Percentiles rank a stretch among this genome's conserved stretches.
Evolutionary conservation across 2,888 invertebrate species (phyloP).

Genomic region (Chrysolina oricalcia): DNA sequence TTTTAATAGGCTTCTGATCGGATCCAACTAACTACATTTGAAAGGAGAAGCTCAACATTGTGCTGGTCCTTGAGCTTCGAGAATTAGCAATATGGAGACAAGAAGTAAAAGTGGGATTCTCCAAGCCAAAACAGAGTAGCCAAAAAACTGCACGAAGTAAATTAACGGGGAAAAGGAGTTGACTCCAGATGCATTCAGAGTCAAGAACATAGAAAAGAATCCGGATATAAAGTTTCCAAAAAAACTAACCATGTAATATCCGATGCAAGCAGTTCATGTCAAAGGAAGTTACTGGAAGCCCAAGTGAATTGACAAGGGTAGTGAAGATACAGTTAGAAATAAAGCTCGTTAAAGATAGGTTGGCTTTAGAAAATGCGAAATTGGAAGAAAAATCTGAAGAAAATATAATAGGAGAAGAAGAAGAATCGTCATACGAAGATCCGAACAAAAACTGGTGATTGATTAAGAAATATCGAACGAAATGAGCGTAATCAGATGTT

Average conservation of each 20-base stretch:
- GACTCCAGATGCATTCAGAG: too few species aligned
- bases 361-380: background rate
- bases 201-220: too few species aligned
- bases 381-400: background rate
- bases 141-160: background rate
- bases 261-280: background rate
- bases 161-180: background rate
- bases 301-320: background rate
- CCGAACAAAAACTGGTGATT: too few species aligned
- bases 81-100: background rate
- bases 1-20: too few species aligned
- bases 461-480: too few species aligned
- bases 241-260: too few species aligned
- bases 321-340: background rate
- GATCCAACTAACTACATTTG: too few species aligned
- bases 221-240: too few species aligned
- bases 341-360: background rate
- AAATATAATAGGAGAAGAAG: background rate
- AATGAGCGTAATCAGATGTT: background rate
- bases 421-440: background rate
- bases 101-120: background rate
- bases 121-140: background rate
- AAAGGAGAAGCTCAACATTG: too few species aligned
- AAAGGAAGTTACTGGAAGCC: background rate
- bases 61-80: background rate